These are phyloP conservation scores for Craniophora ligustri DNA, from an alignment of 2,888 invertebrate genomes.

Conservation along the genomic window DNA sequence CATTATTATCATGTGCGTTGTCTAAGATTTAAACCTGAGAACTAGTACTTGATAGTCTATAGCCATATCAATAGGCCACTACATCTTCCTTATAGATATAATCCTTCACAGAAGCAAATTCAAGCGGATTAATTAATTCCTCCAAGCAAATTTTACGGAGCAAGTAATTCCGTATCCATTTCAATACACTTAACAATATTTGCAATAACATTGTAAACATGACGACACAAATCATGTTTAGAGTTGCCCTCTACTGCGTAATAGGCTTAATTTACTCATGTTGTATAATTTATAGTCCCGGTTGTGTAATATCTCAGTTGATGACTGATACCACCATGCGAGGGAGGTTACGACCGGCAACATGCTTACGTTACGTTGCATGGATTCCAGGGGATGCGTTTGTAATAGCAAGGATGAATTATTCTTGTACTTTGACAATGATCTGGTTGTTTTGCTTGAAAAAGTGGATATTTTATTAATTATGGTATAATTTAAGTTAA, in stretches of 20 bases:
- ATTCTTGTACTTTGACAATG: neutral
- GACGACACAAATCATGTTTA: conserved; percentile 50
- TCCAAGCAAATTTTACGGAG: neutral
- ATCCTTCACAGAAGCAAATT: neutral
- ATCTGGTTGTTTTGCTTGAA: too few species aligned
- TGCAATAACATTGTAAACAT: conserved; percentile 25
- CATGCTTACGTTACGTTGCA: neutral
- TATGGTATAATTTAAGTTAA: too few species aligned
- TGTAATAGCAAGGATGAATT: neutral
- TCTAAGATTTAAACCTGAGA: too few species aligned
- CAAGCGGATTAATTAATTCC: neutral
- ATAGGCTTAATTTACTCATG: conserved; percentile 64
- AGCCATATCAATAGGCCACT: too few species aligned
- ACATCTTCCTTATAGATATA: too few species aligned
- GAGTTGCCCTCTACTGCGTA: conserved; percentile 46
- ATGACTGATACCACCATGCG: conserved; percentile 34
- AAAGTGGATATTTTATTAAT: too few species aligned
- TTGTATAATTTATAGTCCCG: conserved; percentile 60
- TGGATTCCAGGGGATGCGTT: neutral
- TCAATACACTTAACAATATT: conserved; percentile 6
- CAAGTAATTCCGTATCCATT: neutral
- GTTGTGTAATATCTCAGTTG: conserved; percentile 53
- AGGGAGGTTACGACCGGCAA: neutral
- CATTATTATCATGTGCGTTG: too few species aligned
- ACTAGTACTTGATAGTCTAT: too few species aligned